These are phyloP conservation scores for Plodia interpunctella DNA, from an alignment of 1,140 invertebrate genomes.

Conservation along the genomic window DNA sequence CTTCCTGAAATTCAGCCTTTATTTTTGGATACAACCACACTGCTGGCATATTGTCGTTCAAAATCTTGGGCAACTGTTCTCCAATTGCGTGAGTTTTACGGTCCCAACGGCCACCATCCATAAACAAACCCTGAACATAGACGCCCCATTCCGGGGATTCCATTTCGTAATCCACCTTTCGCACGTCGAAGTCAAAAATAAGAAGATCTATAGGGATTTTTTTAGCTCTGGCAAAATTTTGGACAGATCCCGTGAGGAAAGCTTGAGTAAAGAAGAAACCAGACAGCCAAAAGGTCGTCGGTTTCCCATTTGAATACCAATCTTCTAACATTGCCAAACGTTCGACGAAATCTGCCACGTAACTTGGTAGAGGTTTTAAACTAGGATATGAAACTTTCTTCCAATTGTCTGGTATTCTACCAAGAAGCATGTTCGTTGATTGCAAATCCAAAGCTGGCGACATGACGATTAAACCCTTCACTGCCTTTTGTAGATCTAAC, in stretches of 20 bases:
- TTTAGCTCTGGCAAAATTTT: slow-evolving; percentile 93
- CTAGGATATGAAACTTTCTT: slow-evolving; percentile 91
- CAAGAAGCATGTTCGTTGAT: slow-evolving; percentile 82
- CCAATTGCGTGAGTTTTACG: slow-evolving; percentile 76
- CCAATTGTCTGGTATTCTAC: slow-evolving; percentile 88
- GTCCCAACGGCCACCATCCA: slow-evolving; percentile 93
- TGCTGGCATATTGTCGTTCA: slow-evolving; percentile 87
- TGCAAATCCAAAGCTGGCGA: slow-evolving; percentile 88
- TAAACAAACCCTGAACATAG: slow-evolving; percentile 88
- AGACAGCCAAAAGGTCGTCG: slow-evolving; percentile 92
- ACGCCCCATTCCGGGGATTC: slow-evolving; percentile 84
- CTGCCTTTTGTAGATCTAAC: slow-evolving; percentile 85
- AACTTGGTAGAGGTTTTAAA: slow-evolving; percentile 91
- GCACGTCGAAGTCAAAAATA: slow-evolving; percentile 87
- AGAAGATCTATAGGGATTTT: slow-evolving; percentile 93
- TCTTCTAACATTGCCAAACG: slow-evolving; percentile 85
- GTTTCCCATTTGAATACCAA: slow-evolving; percentile 89
- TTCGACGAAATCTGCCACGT: slow-evolving; percentile 90
- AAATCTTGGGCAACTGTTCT: slow-evolving; percentile 89
- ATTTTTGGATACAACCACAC: slow-evolving; percentile 84
- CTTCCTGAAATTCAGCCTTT: slow-evolving; percentile 76
- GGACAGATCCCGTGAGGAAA: slow-evolving; percentile 93
- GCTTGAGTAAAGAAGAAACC: slow-evolving; percentile 97
- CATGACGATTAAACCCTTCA: slow-evolving; percentile 93
- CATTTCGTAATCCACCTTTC: slow-evolving; percentile 67